A percentile compares a stretch with the other conserved stretches of the same genome.
Conservation (phyloP, 2,113 vertebrate species). For the Cyprinodon brontotheroides region DNA sequence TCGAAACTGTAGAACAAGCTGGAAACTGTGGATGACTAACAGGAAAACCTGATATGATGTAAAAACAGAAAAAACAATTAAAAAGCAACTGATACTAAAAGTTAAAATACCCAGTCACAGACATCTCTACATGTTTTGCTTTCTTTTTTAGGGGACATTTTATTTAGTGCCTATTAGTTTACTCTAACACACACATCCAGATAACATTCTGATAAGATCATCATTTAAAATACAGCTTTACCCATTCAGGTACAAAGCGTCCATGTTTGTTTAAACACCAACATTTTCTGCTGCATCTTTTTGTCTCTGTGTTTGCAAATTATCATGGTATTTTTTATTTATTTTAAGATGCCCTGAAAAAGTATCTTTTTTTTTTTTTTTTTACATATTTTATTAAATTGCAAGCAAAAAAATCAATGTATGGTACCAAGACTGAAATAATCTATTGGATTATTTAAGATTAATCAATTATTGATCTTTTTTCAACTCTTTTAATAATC, state of each 20-base stretch:
- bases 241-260: neutral
- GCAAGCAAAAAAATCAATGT: neutral
- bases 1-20: constrained; percentile 6
- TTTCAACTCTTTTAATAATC: no score
- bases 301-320: neutral
- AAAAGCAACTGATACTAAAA: constrained; percentile 28
- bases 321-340: neutral
- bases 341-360: neutral
- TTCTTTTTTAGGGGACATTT: neutral
- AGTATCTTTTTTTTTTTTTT: neutral
- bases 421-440: no score
- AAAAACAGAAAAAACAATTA: constrained; percentile 18
- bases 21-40: constrained; percentile 11
- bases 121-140: neutral
- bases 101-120: neutral
- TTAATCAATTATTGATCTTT: no score
- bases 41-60: constrained; percentile 1
- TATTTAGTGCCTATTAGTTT: neutral
- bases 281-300: neutral
- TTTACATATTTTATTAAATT: neutral
- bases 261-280: neutral
- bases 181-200: neutral
- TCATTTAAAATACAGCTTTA: neutral
- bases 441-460: no score
- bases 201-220: neutral